Evolutionary conservation across 2,797 vertebrate species (phyloP), one percentile per base, ranked within the genome.

Genomic region (Peromyscus nudipes): DNA sequence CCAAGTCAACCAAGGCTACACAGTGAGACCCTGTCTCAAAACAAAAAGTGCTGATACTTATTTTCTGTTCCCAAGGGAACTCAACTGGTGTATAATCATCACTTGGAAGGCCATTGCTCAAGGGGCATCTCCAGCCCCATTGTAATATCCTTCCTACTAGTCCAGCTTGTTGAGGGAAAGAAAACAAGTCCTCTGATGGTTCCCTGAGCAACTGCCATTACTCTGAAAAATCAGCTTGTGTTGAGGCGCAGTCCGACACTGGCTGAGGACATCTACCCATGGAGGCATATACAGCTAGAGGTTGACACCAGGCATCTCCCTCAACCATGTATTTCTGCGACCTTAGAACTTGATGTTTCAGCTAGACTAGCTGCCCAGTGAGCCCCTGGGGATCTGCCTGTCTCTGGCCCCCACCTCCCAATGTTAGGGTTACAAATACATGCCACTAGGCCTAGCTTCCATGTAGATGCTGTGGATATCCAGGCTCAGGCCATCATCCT

Each of bases 161-260:
- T 49, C 34, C 23, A 81, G 12, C 79, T 60, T 27, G n/a, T 37
- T 23, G 8, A 79, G 23, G 29, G n/a, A 79, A 69, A 37, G 67
- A 21, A 71, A 71, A n/a, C 34, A 69, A 23, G 52, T n/a, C 52
- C 23, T 60, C 55, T 60, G 55, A 27, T 7, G 55, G n/a, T 37
- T 79, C 76, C 52, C 6, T 2, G n/a, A 81, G 34, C n/a, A 81
- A 6, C 49, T 21, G 76, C 31, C 49, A n/a, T 57, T 82, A 25
- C 52, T 55, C 31, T 40, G 55, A 37, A 81, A 55, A 37, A 25
- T 25, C 52, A 57, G 2, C 31, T n/a, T 21, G 57, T 62, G 80
- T 27, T 57, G 8, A 37, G 9, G 46, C 0, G 55, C 4, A n/a
- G 3, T 16, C 8, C 23, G 4, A 12, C n/a, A 43, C 57, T 62